Evolutionary conservation across 1,140 invertebrate genomes (phyloP).

Genomic region (Drosophila tristis): DNA sequence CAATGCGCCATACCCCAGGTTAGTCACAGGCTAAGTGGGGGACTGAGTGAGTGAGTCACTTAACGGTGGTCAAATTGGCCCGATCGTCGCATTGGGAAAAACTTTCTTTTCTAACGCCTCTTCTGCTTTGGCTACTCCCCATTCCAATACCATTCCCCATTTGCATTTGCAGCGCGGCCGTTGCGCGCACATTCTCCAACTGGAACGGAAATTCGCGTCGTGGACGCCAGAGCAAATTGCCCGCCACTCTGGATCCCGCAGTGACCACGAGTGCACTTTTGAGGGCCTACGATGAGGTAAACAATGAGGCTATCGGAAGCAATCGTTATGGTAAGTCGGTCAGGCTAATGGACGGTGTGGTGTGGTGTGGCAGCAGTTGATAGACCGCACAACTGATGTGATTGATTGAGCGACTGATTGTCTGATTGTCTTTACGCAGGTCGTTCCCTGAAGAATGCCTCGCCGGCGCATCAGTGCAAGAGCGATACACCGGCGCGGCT

Average conservation of each 20-base stretch:
- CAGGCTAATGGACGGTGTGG: slow-evolving; percentile 36
- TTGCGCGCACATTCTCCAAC: slow-evolving; percentile 86
- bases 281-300: slow-evolving; percentile 87
- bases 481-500: slow-evolving; percentile 89
- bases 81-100: slow-evolving; percentile 26
- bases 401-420: slow-evolving; percentile 41
- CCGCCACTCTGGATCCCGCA: slow-evolving; percentile 88
- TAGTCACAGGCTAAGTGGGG: too few species aligned
- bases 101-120: slow-evolving; percentile 76
- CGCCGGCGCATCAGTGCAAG: slow-evolving; percentile 84
- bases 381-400: slow-evolving; percentile 28
- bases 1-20: slow-evolving; percentile 91
- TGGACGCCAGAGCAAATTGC: slow-evolving; percentile 83
- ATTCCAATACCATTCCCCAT: slow-evolving; percentile 18
- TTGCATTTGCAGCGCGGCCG: slow-evolving; percentile 86
- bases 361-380: slow-evolving; percentile 34
- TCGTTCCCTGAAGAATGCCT: slow-evolving; percentile 69
- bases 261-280: slow-evolving; percentile 89
- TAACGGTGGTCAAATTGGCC: slow-evolving; percentile 18
- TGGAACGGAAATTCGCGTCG: slow-evolving; percentile 83
- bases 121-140: not conserved
- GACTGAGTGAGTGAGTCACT: slow-evolving; percentile 83
- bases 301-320: slow-evolving; percentile 81
- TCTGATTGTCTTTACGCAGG: slow-evolving; percentile 52
- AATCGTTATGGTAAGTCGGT: slow-evolving; percentile 82